Evolutionary conservation across 2,797 vertebrate species (phyloP), one percentile per base, ranked within the genome.

Genomic region (Leuciscus waleckii): DNA sequence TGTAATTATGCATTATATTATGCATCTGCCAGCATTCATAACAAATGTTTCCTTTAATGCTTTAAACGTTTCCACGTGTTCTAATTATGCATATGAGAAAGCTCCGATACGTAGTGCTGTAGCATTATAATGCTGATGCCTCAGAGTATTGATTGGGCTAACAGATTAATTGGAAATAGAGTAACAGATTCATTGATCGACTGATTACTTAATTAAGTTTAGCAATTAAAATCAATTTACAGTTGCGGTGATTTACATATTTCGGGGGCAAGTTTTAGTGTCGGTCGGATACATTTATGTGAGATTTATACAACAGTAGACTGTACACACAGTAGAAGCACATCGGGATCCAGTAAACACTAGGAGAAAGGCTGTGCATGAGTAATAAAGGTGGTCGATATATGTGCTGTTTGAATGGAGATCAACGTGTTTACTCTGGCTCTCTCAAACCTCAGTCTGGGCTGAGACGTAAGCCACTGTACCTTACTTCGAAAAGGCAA

Each of bases 371-470:
- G 91, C 89, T 92, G 92, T 92, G 93, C 92, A 93, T 93, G 91
- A 93, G 92, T 92, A 94, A 93, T 91, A 92, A 90, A 90, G 90
- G 85, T 87, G 89, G 93, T 95, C 94, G 92, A 95, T 95, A 93
- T 81, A 37, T 7, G 85, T 85, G 88, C 88, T 94, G 94, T 95
- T 95, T 92, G 92, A 92, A 92, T 86, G 89, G 87, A 92, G 92
- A 94, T 94, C 93, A 94, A 86, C 87, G 86, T 94, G 94, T 96
- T 96, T 95, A 91, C 94, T 78, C 89, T 92, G 92, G 91, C 87
- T 87, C 82, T 54, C 78, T 79, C 46, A 87, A 85, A 87, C 49
- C 71, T 51, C 65, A 61, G 74, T 75, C 70, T 63, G 17, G 49
- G 77, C 61, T 85, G 56, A 79, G 65, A 63, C 0, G 17, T 63